These are phyloP conservation scores for Pedetes capensis DNA, from an alignment of 2,113 vertebrate genomes.

Conservation along the genomic window DNA sequence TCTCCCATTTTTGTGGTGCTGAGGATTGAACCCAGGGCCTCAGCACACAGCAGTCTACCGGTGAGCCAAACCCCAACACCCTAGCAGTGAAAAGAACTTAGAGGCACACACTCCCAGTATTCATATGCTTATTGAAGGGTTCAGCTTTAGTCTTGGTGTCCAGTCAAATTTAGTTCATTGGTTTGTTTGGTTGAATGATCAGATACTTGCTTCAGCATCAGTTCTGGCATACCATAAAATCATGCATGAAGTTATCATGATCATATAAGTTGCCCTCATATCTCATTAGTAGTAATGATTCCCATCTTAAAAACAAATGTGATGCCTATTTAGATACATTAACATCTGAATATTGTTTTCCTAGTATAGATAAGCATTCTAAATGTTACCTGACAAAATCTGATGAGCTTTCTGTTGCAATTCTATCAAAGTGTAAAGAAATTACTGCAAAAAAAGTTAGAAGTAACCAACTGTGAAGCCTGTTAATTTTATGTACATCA, in stretches of 20 bases:
- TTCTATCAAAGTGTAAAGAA: not conserved
- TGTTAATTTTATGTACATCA: not conserved
- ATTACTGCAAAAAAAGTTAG: constrained; percentile 27
- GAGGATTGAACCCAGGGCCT: no score
- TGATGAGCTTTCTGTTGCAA: not conserved
- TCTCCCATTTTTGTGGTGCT: no score
- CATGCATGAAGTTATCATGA: not conserved
- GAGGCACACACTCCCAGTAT: not conserved
- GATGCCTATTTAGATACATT: constrained; percentile 3
- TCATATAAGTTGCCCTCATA: not conserved
- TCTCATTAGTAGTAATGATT: not conserved
- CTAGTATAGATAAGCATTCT: not conserved
- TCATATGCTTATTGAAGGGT: not conserved
- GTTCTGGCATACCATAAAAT: not conserved
- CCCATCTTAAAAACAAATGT: not conserved
- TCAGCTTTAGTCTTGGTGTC: not conserved
- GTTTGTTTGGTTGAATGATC: not conserved
- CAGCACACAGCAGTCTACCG: no score
- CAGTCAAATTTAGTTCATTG: not conserved
- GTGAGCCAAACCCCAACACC: no score
- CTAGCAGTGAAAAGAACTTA: not conserved
- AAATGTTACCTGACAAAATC: not conserved
- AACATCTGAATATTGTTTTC: not conserved
- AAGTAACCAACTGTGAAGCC: not conserved
- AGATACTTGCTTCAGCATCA: not conserved